These are phyloP conservation scores for Trypoxylon attenuatum DNA, from an alignment of 2,888 invertebrate species.

Conservation along the genomic window DNA sequence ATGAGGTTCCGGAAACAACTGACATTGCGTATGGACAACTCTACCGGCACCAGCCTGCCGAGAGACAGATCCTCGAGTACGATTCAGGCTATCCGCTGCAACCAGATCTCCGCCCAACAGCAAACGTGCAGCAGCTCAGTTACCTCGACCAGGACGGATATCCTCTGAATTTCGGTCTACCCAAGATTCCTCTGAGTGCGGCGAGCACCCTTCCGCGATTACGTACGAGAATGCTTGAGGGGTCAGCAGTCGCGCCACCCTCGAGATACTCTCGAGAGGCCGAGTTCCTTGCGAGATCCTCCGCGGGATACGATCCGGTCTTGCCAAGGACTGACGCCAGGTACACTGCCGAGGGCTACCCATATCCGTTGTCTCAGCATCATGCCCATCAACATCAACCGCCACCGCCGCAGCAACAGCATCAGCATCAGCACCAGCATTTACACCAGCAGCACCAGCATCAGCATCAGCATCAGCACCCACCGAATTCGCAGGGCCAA, in stretches of 20 bases:
- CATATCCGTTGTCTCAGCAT: slow-evolving; percentile 76
- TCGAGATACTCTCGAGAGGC: slow-evolving; percentile 80
- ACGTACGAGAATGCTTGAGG: slow-evolving; percentile 75
- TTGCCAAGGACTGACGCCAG: slow-evolving; percentile 72
- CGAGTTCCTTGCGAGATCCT: slow-evolving; percentile 78
- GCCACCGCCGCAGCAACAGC: slow-evolving; percentile 29
- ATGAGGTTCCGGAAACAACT: slow-evolving; percentile 65
- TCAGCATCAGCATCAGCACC: slow-evolving; percentile 68
- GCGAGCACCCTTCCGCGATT: slow-evolving; percentile 87
- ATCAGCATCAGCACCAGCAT: slow-evolving; percentile 70
- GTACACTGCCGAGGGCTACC: slow-evolving; percentile 89
- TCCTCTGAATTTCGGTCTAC: slow-evolving; percentile 86
- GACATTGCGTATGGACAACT: slow-evolving; percentile 58
- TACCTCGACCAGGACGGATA: slow-evolving; percentile 87
- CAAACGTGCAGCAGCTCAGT: slow-evolving; percentile 63
- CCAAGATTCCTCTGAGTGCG: slow-evolving; percentile 79
- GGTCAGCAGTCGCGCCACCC: slow-evolving; percentile 77
- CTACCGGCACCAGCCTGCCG: slow-evolving; percentile 58
- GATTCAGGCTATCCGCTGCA: slow-evolving; percentile 65
- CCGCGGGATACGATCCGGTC: slow-evolving; percentile 68
- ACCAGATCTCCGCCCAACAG: slow-evolving; percentile 63
- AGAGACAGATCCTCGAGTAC: slow-evolving; percentile 63
- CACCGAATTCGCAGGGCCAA: too few species aligned
- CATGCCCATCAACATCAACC: neutral
- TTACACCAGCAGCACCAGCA: slow-evolving; percentile 59